phyloP scores from a whole-genome alignment of 2,797 vertebrate genomes.

The Platalea minor region DNA sequence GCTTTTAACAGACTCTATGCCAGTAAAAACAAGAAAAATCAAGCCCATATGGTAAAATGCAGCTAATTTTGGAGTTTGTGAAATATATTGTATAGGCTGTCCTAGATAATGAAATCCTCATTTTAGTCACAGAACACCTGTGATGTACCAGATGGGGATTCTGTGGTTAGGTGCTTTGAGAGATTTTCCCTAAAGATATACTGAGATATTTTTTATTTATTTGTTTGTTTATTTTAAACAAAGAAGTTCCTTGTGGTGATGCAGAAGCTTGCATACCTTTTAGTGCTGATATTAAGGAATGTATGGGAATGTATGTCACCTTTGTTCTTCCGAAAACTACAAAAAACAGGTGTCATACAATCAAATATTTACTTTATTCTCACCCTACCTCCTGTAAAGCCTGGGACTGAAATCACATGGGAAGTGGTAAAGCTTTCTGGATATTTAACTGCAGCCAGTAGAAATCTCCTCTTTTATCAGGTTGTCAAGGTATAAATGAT shows the following conservation, averaged over 20 bases:
- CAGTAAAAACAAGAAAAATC: neutral
- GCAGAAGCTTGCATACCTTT: neutral
- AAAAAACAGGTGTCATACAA: neutral
- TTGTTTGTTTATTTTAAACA: neutral
- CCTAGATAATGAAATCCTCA: neutral
- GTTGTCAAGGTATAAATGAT: neutral
- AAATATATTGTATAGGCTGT: neutral
- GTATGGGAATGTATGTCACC: neutral
- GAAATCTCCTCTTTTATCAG: neutral
- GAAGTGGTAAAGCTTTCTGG: neutral
- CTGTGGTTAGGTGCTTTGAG: neutral
- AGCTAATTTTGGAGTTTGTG: neutral
- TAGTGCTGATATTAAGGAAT: neutral
- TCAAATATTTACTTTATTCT: neutral
- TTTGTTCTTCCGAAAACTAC: neutral
- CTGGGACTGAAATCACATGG: neutral
- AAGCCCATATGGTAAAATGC: neutral
- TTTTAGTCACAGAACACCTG: neutral
- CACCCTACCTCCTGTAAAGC: neutral
- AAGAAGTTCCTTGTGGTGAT: neutral
- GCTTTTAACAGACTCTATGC: neutral
- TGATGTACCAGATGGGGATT: neutral
- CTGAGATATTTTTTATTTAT: neutral
- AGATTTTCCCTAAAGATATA: neutral
- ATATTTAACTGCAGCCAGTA: neutral